phyloP scores from a whole-genome alignment of 2,888 invertebrate genomes.

The Lampropteryx suffumata region DNA sequence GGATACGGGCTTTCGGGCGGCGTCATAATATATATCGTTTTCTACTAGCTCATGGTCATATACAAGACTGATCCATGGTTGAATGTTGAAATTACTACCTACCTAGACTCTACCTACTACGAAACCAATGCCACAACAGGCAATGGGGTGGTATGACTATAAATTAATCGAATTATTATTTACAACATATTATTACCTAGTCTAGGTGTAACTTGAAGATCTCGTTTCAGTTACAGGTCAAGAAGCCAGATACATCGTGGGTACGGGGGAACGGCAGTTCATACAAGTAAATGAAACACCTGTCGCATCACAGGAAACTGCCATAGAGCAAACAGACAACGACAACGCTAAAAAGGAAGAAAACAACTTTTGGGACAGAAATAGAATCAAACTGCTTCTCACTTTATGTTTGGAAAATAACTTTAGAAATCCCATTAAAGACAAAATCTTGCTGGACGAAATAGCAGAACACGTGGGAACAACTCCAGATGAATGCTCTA shows the following conservation, averaged over 20 bases:
- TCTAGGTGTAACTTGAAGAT: too few relatives aligned
- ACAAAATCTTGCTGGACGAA: slow-evolving; percentile 59
- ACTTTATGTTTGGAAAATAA: slow-evolving; percentile 60
- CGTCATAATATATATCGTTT: too few relatives aligned
- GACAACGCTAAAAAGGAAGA: slow-evolving; percentile 45
- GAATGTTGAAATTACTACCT: too few relatives aligned
- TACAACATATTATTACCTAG: not conserved
- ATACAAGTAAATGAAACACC: slow-evolving; percentile 56
- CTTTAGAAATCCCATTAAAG: slow-evolving; percentile 50
- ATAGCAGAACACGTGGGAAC: slow-evolving; percentile 59
- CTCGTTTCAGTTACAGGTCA: slow-evolving; percentile 51
- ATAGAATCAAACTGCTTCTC: slow-evolving; percentile 63
- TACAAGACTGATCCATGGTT: too few relatives aligned
- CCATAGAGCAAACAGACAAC: slow-evolving; percentile 27
- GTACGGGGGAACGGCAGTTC: slow-evolving; percentile 59
- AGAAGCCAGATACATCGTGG: slow-evolving; percentile 62
- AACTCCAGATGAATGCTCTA: slow-evolving; percentile 62
- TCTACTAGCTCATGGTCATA: too few relatives aligned
- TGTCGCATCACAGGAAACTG: slow-evolving; percentile 36
- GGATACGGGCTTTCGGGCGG: too few relatives aligned
- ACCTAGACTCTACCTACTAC: too few relatives aligned
- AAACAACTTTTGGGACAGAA: slow-evolving; percentile 66
- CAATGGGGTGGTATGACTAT: too few relatives aligned
- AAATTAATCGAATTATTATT: too few relatives aligned
- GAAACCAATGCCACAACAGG: too few relatives aligned